phyloP scores from a whole-genome alignment of 2,113 vertebrate genomes.

The Spermophilus dauricus region DNA sequence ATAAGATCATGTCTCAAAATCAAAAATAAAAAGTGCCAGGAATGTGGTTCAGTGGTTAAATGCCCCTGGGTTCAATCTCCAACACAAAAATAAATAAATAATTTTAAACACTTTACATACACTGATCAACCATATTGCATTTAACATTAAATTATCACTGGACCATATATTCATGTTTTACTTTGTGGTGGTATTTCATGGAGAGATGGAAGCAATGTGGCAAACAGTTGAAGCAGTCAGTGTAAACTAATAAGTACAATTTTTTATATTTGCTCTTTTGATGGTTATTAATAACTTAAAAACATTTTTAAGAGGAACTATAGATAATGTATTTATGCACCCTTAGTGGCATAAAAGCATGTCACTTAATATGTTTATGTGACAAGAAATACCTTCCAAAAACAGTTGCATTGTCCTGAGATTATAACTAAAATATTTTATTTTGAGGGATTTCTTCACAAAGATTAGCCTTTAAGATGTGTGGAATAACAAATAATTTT shows the following conservation, averaged over 20 bases:
- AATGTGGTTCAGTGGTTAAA: no score
- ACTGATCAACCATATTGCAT: neutral
- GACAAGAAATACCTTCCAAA: neutral
- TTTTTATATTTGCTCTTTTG: constrained; percentile 15
- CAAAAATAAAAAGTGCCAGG: no score
- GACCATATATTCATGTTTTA: neutral
- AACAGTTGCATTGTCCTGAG: neutral
- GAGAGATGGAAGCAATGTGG: neutral
- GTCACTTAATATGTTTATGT: constrained; percentile 24
- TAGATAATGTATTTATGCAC: neutral
- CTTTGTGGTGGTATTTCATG: constrained; percentile 25
- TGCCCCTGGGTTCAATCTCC: no score
- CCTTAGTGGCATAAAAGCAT: neutral
- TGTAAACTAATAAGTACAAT: neutral
- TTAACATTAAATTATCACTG: constrained; percentile 38
- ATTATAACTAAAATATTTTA: constrained; percentile 12
- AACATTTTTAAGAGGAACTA: constrained; percentile 30
- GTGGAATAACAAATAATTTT: neutral
- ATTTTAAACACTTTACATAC: constrained; percentile 28
- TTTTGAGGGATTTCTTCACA: neutral
- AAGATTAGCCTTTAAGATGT: neutral
- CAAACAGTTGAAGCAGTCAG: neutral
- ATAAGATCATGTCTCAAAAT: no score
- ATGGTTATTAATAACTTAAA: constrained; percentile 43
- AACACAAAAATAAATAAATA: neutral